Conservation (phyloP, 2,888 invertebrate species). For the Hypolimnas misippus region DNA sequence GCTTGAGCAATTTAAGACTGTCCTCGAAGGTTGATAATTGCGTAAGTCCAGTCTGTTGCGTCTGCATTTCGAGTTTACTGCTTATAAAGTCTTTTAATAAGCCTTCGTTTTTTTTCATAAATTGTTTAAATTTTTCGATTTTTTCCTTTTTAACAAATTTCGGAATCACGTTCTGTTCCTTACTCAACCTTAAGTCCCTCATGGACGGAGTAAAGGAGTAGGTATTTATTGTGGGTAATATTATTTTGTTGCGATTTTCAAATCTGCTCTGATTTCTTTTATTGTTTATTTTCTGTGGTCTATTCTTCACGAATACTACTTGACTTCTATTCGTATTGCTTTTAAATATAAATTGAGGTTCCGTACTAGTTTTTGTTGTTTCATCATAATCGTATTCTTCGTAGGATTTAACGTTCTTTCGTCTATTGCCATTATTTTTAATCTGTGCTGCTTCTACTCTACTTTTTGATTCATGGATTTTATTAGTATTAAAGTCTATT, state of each 20-base stretch:
- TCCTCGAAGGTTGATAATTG: neutral
- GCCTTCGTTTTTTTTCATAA: slow-evolving; percentile 47
- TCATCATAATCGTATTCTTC: slow-evolving; percentile 6
- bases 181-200: neutral
- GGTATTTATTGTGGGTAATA: neutral
- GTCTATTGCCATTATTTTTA: neutral
- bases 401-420: neutral
- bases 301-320: neutral
- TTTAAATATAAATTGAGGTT: neutral
- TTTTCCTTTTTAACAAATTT: slow-evolving; percentile 29
- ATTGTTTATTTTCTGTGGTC: neutral
- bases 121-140: slow-evolving; percentile 44
- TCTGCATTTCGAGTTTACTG: slow-evolving; percentile 27
- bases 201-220: neutral
- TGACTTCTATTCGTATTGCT: neutral
- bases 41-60: neutral
- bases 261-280: slow-evolving; percentile 11
- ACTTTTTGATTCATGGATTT: neutral
- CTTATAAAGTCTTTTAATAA: slow-evolving; percentile 45
- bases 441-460: neutral
- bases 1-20: neutral
- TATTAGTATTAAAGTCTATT: neutral
- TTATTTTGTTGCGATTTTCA: neutral
- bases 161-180: neutral
- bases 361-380: neutral